Evolutionary conservation across 2,888 invertebrate genomes (phyloP), one percentile per base, ranked within the genome.

Genomic region (Patella depressa): DNA sequence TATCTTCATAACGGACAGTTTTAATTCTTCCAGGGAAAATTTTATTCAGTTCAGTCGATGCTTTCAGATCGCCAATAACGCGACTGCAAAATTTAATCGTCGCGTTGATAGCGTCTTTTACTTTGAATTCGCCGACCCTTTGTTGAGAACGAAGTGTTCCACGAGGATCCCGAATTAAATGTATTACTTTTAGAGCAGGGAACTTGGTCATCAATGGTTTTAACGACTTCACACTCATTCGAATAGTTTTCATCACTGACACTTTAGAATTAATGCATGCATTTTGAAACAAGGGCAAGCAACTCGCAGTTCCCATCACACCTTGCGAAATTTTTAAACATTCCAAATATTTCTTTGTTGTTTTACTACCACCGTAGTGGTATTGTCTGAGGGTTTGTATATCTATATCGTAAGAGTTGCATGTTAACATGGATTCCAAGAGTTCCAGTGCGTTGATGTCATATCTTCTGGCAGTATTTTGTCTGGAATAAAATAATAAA

Each of bases 161-260:
- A 12, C 81, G 11, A 0, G 81, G 81, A 59, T 81, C 81, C 14
- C 81, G 79, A 14, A 81, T 24, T 17, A 81, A 78, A 54, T 81
- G 79, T 54, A 81, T 19, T 17, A 79, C 76, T 71, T 79, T 81
- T 70, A 81, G 57, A 15, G 57, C 72, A 34, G 81, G 79, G 55
- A 79, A 78, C 15, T 57, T 59, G 19, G 19, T 14, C 29, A 79
- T 45, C 55, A 79, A 76, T 14, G 24, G n/a, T 14, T 71, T 54
- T 14, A 71, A 59, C 69, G 75, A 53, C 53, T 45, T n/a, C 77
- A 79, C 76, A 55, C 57, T 24, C 24, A 74, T n/a, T 24, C 79
- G 76, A 45, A 81, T 79, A 53, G 53, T 45, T 71, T 81, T 81
- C 17, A 78, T n/a, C 0, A 74, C 74, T 19, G 54, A 65, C 45